Percentiles rank a stretch among this genome's conserved stretches.
Conservation (phyloP, 2,888 invertebrate genomes). For the Tortricodes alternella region DNA sequence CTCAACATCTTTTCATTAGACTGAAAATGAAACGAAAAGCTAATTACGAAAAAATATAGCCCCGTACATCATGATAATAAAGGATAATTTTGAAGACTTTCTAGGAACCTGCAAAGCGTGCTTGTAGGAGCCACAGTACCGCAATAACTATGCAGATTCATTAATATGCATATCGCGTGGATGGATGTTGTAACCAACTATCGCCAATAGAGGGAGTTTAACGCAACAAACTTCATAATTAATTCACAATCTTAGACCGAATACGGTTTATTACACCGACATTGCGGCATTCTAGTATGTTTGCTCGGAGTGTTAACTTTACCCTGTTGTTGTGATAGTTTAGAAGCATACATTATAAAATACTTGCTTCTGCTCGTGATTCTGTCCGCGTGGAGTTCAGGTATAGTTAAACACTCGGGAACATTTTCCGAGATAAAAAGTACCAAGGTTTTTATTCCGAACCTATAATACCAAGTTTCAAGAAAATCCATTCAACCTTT, state of each 20-base stretch:
- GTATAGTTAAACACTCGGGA: no score
- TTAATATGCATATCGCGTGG: slow-evolving; percentile 75
- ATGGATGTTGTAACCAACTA: slow-evolving; percentile 61
- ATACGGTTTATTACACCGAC: slow-evolving; percentile 58
- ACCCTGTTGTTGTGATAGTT: slow-evolving; percentile 26
- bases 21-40: slow-evolving; percentile 14
- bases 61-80: neutral
- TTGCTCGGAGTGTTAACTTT: slow-evolving; percentile 22
- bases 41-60: slow-evolving; percentile 10
- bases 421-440: no score
- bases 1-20: slow-evolving; percentile 25
- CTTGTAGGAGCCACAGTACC: slow-evolving; percentile 49
- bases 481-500: no score
- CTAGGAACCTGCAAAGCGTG: neutral
- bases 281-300: slow-evolving; percentile 42
- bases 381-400: neutral
- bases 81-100: neutral
- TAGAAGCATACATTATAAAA: neutral
- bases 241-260: slow-evolving; percentile 69
- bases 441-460: no score
- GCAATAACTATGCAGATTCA: slow-evolving; percentile 54
- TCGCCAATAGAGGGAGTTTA: slow-evolving; percentile 59
- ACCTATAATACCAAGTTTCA: no score
- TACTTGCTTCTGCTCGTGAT: no score
- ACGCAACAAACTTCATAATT: slow-evolving; percentile 72